These are phyloP conservation scores for Anolis carolinensis DNA, from an alignment of 2,113 vertebrate species.

Conservation along the genomic window DNA sequence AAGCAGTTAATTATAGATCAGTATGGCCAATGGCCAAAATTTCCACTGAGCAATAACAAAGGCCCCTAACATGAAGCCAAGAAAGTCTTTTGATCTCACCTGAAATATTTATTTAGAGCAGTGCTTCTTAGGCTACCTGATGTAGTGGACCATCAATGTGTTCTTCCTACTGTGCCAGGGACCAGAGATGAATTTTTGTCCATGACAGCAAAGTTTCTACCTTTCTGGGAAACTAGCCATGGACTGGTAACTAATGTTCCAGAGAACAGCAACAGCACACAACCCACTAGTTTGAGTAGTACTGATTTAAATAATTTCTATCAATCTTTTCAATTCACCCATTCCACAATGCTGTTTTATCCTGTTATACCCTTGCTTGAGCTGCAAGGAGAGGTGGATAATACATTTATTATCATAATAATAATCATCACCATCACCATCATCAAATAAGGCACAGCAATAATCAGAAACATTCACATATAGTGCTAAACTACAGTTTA, in stretches of 20 bases:
- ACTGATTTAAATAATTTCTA: background rate
- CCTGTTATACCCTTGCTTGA: no score
- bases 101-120: background rate
- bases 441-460: no score
- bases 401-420: no score
- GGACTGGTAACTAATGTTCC: background rate
- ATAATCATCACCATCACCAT: no score
- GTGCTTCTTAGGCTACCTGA: no score
- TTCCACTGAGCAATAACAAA: background rate
- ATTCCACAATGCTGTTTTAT: background rate
- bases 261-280: no score
- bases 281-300: background rate
- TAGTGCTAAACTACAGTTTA: background rate
- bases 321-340: background rate
- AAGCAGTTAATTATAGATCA: background rate
- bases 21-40: background rate
- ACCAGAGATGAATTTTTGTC: no score
- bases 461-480: background rate
- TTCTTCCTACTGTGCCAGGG: no score
- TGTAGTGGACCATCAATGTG: no score
- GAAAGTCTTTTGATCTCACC: background rate
- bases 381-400: no score
- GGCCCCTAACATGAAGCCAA: background rate
- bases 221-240: background rate
- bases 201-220: no score